Conservation (phyloP, 2,113 vertebrate species). For the Lota lota region DNA sequence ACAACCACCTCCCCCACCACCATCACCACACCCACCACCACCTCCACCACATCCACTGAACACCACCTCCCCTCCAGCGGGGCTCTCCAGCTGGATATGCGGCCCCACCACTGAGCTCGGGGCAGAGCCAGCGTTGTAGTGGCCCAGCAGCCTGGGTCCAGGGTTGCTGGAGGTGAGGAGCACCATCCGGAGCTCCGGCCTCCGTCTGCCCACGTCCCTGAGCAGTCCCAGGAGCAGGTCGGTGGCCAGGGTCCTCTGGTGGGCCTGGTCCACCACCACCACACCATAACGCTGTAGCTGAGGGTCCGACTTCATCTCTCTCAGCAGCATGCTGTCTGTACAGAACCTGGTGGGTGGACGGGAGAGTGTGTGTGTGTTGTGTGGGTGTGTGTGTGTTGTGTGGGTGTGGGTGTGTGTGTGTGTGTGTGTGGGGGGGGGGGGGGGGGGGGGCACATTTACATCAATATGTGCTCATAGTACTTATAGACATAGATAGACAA, state of each 20-base stretch:
- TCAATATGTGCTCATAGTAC: too few relatives aligned
- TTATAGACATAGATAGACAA: too few relatives aligned
- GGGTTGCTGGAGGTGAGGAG: slow-evolving; percentile 69
- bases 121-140: slow-evolving; percentile 43
- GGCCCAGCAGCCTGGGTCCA: slow-evolving; percentile 55
- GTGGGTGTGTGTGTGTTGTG: too few relatives aligned
- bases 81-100: slow-evolving; percentile 60
- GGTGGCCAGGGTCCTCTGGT: slow-evolving; percentile 80
- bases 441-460: too few relatives aligned
- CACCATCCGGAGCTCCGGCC: slow-evolving; percentile 83
- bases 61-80: slow-evolving; percentile 66
- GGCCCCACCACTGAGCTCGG: slow-evolving; percentile 25
- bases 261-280: slow-evolving; percentile 83
- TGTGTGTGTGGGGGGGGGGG: background rate
- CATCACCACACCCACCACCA: too few relatives aligned
- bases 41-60: slow-evolving; percentile 64
- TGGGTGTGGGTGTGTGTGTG: too few relatives aligned
- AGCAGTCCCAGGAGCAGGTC: slow-evolving; percentile 81
- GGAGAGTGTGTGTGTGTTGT: background rate
- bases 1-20: too few relatives aligned
- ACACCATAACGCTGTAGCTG: slow-evolving; percentile 76
- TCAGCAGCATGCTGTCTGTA: slow-evolving; percentile 80
- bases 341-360: slow-evolving; percentile 73
- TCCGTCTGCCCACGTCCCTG: slow-evolving; percentile 72
- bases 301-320: slow-evolving; percentile 87